These are phyloP conservation scores for Salarias fasciatus DNA, from an alignment of 2,797 vertebrate genomes.

Conservation along the genomic window DNA sequence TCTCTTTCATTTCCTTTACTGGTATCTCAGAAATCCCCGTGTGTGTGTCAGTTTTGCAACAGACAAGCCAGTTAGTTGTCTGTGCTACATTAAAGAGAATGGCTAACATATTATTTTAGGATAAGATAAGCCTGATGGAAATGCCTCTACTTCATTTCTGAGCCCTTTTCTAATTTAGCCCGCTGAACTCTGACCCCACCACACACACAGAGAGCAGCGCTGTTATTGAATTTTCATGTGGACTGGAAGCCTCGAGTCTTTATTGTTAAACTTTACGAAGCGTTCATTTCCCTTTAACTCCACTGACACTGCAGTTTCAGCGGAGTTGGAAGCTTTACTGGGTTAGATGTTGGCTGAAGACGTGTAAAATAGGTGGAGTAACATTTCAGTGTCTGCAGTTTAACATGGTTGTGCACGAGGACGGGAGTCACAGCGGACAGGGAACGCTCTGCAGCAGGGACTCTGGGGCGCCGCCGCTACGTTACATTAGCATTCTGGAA, in stretches of 20 bases:
- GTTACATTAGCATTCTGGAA: neutral
- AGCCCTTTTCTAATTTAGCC: too few relatives aligned
- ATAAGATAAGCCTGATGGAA: too few relatives aligned
- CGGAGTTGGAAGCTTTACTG: too few relatives aligned
- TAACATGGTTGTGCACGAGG: neutral
- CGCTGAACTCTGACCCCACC: too few relatives aligned
- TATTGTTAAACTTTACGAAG: neutral
- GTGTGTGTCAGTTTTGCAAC: neutral
- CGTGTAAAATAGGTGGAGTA: neutral
- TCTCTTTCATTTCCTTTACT: slow-evolving; percentile 7
- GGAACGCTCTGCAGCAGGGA: neutral
- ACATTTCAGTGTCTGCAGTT: slow-evolving; percentile 2
- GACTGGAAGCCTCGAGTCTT: too few relatives aligned
- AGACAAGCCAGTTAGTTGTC: neutral
- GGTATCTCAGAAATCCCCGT: slow-evolving; percentile 8
- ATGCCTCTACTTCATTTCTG: too few relatives aligned
- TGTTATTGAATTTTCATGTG: neutral
- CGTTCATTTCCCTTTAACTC: neutral
- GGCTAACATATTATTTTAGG: too few relatives aligned
- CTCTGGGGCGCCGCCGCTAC: neutral
- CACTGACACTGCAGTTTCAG: neutral
- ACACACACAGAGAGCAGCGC: too few relatives aligned
- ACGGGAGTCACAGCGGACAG: neutral
- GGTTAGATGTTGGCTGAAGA: too few relatives aligned
- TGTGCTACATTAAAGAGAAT: too few relatives aligned